These are phyloP conservation scores for Eucera pruinosa DNA, from an alignment of 2,888 invertebrate species.

Conservation along the genomic window DNA sequence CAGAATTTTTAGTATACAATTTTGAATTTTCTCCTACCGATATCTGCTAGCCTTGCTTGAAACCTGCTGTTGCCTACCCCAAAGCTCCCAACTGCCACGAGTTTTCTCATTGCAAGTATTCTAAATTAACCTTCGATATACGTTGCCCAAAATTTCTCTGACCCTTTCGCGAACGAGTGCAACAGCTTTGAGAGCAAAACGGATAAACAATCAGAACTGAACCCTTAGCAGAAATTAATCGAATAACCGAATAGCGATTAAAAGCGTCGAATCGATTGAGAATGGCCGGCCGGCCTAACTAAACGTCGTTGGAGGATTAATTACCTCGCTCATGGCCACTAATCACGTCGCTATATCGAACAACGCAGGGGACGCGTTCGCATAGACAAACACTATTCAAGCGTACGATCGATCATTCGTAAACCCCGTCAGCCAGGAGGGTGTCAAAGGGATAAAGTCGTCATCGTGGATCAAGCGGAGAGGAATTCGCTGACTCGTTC, in stretches of 20 bases:
- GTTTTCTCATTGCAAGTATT: too few species aligned
- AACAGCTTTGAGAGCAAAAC: too few species aligned
- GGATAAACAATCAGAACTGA: too few species aligned
- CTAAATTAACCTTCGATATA: too few species aligned
- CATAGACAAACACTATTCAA: conserved; percentile 51
- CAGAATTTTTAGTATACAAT: too few species aligned
- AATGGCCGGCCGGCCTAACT: neutral
- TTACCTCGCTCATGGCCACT: conserved; percentile 27
- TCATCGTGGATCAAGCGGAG: conserved; percentile 58
- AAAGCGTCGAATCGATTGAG: neutral
- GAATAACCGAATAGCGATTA: neutral
- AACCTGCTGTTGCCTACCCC: too few species aligned
- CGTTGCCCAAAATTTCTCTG: too few species aligned
- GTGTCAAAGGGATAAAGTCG: conserved; percentile 65
- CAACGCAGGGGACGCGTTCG: conserved; percentile 12
- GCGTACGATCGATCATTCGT: conserved; percentile 57
- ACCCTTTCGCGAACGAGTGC: too few species aligned
- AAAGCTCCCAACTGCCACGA: too few species aligned
- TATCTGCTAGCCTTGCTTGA: too few species aligned
- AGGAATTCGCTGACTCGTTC: conserved; percentile 71
- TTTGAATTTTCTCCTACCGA: too few species aligned
- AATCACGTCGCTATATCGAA: conserved; percentile 31
- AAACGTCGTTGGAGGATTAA: conserved; percentile 34
- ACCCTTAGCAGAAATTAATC: neutral
- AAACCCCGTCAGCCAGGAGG: conserved; percentile 46